These are phyloP conservation scores for Lepidothrix coronata DNA, from an alignment of 2,113 vertebrate species.

Conservation along the genomic window DNA sequence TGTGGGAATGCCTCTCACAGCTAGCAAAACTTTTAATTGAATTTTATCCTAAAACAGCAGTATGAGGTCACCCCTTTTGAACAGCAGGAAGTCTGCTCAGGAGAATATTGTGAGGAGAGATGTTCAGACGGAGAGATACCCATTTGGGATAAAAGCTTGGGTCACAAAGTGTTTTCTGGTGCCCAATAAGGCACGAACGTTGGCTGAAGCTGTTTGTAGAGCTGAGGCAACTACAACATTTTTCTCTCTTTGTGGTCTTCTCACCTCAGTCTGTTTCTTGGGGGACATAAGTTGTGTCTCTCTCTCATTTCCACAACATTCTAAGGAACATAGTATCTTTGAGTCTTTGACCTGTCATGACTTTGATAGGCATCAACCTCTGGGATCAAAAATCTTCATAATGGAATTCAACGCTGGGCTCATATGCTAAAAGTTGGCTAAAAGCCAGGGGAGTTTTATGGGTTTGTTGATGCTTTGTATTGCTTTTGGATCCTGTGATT, in stretches of 20 bases:
- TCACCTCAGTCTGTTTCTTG: background rate
- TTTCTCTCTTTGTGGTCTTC: background rate
- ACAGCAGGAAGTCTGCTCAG: background rate
- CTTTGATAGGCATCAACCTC: background rate
- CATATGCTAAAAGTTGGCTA: background rate
- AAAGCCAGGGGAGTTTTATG: background rate
- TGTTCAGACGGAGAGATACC: background rate
- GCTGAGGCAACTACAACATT: background rate
- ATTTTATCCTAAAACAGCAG: constrained; percentile 10
- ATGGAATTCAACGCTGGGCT: background rate
- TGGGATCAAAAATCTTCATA: background rate
- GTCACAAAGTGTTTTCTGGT: background rate
- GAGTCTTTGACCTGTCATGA: background rate
- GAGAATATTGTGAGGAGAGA: background rate
- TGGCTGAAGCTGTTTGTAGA: background rate
- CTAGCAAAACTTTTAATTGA: background rate
- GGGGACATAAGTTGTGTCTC: background rate
- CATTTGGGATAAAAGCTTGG: background rate
- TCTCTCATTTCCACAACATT: background rate
- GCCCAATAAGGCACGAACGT: background rate
- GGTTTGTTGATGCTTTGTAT: background rate
- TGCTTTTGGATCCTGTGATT: background rate
- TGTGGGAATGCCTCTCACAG: background rate
- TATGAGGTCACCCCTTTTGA: background rate
- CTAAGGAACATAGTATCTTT: background rate